Conservation (phyloP, 2,113 vertebrate species). For the Gymnogyps californianus region DNA sequence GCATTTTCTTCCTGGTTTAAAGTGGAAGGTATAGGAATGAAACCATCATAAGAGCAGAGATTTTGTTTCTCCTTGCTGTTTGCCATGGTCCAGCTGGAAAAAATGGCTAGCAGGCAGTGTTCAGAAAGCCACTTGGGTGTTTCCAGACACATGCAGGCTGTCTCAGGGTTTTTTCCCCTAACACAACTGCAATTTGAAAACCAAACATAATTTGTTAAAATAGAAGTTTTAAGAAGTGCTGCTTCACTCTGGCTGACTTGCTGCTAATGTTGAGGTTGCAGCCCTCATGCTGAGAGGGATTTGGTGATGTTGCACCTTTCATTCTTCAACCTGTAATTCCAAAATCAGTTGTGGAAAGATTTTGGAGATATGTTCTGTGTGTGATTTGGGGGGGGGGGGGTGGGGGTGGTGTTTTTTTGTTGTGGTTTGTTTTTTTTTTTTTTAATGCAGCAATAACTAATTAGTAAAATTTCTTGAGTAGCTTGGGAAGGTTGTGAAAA, state of each 20-base stretch:
- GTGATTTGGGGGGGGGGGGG: too few relatives aligned
- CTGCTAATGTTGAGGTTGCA: slow-evolving; percentile 84
- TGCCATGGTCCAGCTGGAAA: not conserved
- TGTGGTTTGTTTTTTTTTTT: not conserved
- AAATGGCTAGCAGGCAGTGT: not conserved
- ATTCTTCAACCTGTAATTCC: not conserved
- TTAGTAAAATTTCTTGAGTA: not conserved
- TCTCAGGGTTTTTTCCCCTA: not conserved
- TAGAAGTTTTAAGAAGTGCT: slow-evolving; percentile 74
- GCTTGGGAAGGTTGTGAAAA: not conserved
- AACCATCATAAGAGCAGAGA: not conserved
- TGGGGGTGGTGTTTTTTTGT: too few relatives aligned
- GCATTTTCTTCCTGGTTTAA: not conserved
- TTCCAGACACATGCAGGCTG: not conserved
- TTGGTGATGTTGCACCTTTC: not conserved
- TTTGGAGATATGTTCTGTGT: not conserved
- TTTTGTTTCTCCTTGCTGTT: not conserved
- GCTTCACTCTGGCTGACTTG: slow-evolving; percentile 67
- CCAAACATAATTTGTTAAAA: slow-evolving; percentile 73
- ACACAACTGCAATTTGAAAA: slow-evolving; percentile 58
- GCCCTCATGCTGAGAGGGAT: not conserved
- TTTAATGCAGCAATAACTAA: not conserved
- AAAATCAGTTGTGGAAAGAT: not conserved
- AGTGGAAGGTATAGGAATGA: not conserved
- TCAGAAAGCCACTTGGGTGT: not conserved